Evolutionary conservation across 1,140 invertebrate species (phyloP).

Genomic region (Calliopsis andreniformis): DNA sequence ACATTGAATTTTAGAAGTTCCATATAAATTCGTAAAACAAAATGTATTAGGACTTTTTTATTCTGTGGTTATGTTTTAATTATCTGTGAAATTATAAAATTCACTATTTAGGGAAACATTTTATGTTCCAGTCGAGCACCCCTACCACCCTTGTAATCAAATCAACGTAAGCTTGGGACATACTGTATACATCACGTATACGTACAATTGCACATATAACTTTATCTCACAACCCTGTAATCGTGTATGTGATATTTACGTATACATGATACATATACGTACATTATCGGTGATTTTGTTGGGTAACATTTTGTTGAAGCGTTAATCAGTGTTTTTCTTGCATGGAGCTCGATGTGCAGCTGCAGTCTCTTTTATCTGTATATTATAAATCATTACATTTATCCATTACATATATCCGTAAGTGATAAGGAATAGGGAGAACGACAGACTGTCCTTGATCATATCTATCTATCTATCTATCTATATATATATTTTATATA

Average conservation of each 20-base stretch:
- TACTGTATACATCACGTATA: neutral
- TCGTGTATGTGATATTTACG: neutral
- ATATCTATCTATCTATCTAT: slow-evolving; percentile 25
- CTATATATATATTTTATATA: slow-evolving; percentile 1
- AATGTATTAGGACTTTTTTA: no score
- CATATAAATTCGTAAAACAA: no score
- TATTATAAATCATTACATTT: slow-evolving; percentile 65
- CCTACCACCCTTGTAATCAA: no score
- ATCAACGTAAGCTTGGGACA: no score
- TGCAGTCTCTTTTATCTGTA: slow-evolving; percentile 78
- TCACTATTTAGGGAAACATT: no score
- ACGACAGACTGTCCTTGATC: slow-evolving; percentile 48
- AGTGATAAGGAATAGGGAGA: slow-evolving; percentile 52
- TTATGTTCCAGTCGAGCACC: no score
- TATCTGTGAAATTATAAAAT: no score
- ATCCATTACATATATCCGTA: no score
- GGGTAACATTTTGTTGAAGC: slow-evolving; percentile 76
- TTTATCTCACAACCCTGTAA: no score
- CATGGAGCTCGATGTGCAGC: slow-evolving; percentile 82
- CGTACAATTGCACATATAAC: neutral
- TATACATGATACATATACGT: slow-evolving; percentile 18
- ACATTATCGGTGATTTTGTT: slow-evolving; percentile 64
- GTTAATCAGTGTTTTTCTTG: slow-evolving; percentile 80
- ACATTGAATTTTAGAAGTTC: no score
- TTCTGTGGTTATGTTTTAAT: no score